These are phyloP conservation scores for Gopherus evgoodei DNA, from an alignment of 2,113 vertebrate species.

Conservation along the genomic window DNA sequence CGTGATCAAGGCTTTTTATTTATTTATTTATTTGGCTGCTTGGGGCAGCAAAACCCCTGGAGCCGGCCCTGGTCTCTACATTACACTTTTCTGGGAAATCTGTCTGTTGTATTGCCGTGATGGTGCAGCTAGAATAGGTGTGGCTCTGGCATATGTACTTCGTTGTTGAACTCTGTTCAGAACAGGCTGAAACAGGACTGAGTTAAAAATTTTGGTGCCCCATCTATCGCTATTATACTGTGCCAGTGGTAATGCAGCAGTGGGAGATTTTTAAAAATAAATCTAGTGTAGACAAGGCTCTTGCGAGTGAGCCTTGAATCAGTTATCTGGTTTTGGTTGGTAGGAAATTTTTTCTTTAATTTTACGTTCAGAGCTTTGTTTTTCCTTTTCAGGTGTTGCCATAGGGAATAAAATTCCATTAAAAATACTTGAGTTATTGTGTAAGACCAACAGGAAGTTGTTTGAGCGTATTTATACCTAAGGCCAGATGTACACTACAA, in stretches of 20 bases:
- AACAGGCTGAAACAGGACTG: background rate
- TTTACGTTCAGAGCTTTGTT: background rate
- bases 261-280: background rate
- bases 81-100: background rate
- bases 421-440: background rate
- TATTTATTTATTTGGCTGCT: too few relatives aligned
- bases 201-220: background rate
- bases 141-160: background rate
- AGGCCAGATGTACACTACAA: background rate
- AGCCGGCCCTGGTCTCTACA: background rate
- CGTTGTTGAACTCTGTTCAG: background rate
- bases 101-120: background rate
- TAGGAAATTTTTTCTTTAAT: background rate
- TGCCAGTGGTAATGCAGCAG: background rate
- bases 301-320: background rate
- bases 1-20: too few relatives aligned
- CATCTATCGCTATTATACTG: background rate
- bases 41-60: too few relatives aligned
- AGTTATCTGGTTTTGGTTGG: background rate
- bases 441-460: background rate
- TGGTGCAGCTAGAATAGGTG: background rate
- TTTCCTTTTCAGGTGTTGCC: background rate
- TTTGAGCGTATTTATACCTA: background rate
- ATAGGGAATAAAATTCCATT: background rate
- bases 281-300: background rate